A percentile compares a stretch with the other conserved stretches of the same genome.
Conservation (phyloP, 2,888 invertebrate genomes). For the Muscina levida region DNA sequence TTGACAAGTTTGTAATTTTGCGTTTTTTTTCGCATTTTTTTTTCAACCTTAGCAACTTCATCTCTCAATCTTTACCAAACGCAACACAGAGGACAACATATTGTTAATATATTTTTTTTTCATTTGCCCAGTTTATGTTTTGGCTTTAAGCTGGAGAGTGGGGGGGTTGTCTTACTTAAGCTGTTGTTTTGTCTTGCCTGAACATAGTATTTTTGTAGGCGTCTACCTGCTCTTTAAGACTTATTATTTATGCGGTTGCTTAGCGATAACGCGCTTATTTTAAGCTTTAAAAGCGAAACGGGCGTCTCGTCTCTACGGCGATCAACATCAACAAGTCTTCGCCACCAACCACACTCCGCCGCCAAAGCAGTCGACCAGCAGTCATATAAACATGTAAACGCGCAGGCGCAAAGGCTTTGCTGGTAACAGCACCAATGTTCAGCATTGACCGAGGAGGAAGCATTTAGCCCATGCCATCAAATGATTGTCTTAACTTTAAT, state of each 20-base stretch:
- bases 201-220: conserved; percentile 75
- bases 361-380: not conserved
- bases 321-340: conserved; percentile 65
- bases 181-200: conserved; percentile 41
- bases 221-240: conserved; percentile 80
- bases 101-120: conserved; percentile 40
- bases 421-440: not conserved
- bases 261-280: conserved; percentile 76
- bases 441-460: not conserved
- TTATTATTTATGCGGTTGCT: conserved; percentile 79
- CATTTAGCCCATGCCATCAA: conserved; percentile 16
- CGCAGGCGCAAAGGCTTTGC: not conserved
- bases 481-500: conserved; percentile 62
- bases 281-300: conserved; percentile 61
- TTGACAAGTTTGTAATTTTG: conserved; percentile 58
- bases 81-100: conserved; percentile 12
- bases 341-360: conserved; percentile 16
- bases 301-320: conserved; percentile 62
- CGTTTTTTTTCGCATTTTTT: no score
- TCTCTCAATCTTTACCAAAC: conserved; percentile 15
- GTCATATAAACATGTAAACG: not conserved
- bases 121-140: conserved; percentile 17
- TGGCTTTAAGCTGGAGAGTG: not conserved
- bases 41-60: conserved; percentile 35
- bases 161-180: conserved; percentile 40